Base-by-base conservation (phyloP, 2,797 vertebrate genomes). In the Gadopsis marmoratus region DNA sequence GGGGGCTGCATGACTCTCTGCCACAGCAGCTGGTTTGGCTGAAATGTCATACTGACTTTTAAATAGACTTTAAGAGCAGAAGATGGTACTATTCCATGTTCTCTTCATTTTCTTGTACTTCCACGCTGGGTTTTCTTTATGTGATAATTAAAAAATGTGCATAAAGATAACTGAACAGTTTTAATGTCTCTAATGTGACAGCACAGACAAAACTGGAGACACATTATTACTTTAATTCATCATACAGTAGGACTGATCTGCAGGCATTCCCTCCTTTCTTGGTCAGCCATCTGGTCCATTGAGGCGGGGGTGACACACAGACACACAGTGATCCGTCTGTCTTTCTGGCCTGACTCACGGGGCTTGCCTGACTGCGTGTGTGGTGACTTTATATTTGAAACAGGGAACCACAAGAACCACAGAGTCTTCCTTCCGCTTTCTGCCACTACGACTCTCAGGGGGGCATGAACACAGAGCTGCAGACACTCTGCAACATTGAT, bases 401-500 rank as follows among this genome's bases (percentile, higher is more conserved):
- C 13, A 35, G 50, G 37, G 47, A 89, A 86, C 89, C 92, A 37
- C 91, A 87, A 62, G 77, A 83, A 83, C 88, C 92, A 76, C 92
- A 88, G 65, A 86, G 69, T 8, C 83, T 87, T 89, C 85, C 89
- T 91, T 85, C 79, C 79, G 73, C 80, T 78, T 88, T 78, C 72
- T 13, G 37, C 50, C 45, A 43, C 61, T 8, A 65, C 10, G 14
- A 51, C 37, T 79, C 79, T 56, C 55, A 4, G 31, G 43, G 60
- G 62, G 63, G 39, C 6, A n/a, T n/a, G 3, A 65, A 29, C 26
- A 1, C 66, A 21, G 39, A 0, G 54, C 53, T 41, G 16, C 56
- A 48, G 35, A 51, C 54, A 11, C 37, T 58, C 66, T 14, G 35
- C 31, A 10, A 33, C 51, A 16, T 39, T 56, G 6, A 53, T 47